Evolutionary conservation across 2,888 invertebrate genomes (phyloP).

Genomic region (Steinernema hermaphroditum): DNA sequence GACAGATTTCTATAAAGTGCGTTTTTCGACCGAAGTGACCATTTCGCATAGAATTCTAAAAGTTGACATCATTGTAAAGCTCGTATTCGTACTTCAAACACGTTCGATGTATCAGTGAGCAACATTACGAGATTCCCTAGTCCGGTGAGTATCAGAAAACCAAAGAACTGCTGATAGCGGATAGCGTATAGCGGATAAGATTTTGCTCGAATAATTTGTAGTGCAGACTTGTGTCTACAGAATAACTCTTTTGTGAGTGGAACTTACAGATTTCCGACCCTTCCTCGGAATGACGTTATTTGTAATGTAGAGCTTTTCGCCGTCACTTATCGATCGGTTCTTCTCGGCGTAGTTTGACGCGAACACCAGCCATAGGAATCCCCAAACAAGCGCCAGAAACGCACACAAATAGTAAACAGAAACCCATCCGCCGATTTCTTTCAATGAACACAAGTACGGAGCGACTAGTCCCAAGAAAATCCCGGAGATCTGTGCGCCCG

Average conservation of each 20-base stretch:
- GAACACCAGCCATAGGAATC: slow-evolving; percentile 3
- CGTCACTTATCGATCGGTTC: slow-evolving; percentile 41
- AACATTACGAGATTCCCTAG: too few species aligned
- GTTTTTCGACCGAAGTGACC: too few species aligned
- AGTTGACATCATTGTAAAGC: too few species aligned
- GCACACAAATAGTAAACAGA: slow-evolving; percentile 55
- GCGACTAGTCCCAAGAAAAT: slow-evolving; percentile 43
- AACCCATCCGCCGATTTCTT: slow-evolving; percentile 52
- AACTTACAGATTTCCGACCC: background rate
- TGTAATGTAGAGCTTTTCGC: slow-evolving; percentile 41
- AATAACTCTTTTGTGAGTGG: background rate
- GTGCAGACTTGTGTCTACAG: background rate
- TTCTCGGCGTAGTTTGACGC: background rate
- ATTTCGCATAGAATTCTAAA: too few species aligned
- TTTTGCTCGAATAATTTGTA: too few species aligned
- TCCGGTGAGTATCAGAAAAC: too few species aligned
- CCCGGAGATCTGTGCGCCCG: slow-evolving; percentile 54
- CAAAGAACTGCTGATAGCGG: too few species aligned
- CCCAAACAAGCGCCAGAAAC: background rate
- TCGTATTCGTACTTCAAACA: too few species aligned
- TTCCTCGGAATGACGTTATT: background rate
- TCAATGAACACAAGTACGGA: slow-evolving; percentile 44
- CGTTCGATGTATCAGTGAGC: too few species aligned
- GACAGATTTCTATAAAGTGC: too few species aligned
- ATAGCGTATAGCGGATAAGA: too few species aligned